A percentile compares a stretch with the other conserved stretches of the same genome.
Evolutionary conservation across 2,113 vertebrate genomes (phyloP).

Genomic region (Ibidorhyncha struthersii): DNA sequence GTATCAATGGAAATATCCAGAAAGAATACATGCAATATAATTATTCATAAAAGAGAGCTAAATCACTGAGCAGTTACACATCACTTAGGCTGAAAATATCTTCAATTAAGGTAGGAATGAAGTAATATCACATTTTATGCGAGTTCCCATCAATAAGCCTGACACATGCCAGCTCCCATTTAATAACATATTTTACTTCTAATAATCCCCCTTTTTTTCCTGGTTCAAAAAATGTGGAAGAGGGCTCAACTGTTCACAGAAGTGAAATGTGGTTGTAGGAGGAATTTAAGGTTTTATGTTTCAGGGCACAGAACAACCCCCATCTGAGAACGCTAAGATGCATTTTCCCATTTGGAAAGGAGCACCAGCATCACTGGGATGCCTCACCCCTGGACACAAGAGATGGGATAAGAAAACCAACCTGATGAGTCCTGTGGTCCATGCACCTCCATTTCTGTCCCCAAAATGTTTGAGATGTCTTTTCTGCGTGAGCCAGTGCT

Average conservation of each 20-base stretch:
- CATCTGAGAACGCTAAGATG: not conserved
- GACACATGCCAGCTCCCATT: slow-evolving; percentile 61
- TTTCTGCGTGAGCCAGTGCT: not conserved
- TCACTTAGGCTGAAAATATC: slow-evolving; percentile 69
- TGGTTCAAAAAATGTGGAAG: slow-evolving; percentile 16
- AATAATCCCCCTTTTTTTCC: slow-evolving; percentile 13
- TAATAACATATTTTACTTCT: slow-evolving; percentile 65
- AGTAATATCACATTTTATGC: slow-evolving; percentile 63
- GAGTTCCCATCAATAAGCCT: slow-evolving; percentile 62
- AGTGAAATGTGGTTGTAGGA: not conserved
- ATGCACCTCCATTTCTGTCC: not conserved
- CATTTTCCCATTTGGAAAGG: not conserved
- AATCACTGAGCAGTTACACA: slow-evolving; percentile 53
- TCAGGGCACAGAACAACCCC: not conserved
- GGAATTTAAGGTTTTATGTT: not conserved
- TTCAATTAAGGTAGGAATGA: slow-evolving; percentile 67
- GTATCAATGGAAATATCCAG: slow-evolving; percentile 53
- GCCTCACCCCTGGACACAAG: not conserved
- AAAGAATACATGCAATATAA: slow-evolving; percentile 30
- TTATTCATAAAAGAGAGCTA: slow-evolving; percentile 56
- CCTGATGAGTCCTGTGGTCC: not conserved
- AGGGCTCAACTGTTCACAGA: not conserved
- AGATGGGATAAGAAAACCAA: not conserved
- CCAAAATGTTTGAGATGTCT: not conserved
- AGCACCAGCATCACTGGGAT: not conserved